A percentile compares a stretch with the other conserved stretches of the same genome.
These are phyloP conservation scores for Ips typographus DNA, from an alignment of 1,140 invertebrate species.

Conservation along the genomic window DNA sequence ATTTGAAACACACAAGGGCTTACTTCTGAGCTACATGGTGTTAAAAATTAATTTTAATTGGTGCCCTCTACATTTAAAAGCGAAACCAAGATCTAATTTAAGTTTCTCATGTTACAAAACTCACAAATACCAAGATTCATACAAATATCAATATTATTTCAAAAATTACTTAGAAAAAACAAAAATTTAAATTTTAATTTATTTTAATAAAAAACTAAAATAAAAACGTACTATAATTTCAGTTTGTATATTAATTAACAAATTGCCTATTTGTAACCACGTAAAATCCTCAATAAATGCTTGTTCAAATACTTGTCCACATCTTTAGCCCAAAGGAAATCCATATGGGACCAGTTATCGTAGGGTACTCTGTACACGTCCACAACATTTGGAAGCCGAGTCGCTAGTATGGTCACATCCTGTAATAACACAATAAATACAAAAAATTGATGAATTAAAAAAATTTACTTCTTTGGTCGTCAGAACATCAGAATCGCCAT, in stretches of 20 bases:
- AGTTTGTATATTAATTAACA: conserved; percentile 1
- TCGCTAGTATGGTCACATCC: conserved; percentile 25
- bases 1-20: too few species aligned
- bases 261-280: background rate
- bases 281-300: conserved; percentile 24
- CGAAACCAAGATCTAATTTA: too few species aligned
- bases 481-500: conserved; percentile 54
- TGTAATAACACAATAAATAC: conserved; percentile 5
- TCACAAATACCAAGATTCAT: too few species aligned
- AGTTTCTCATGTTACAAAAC: too few species aligned
- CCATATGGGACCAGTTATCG: conserved; percentile 47
- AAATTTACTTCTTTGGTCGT: conserved; percentile 26
- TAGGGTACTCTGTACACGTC: conserved; percentile 44
- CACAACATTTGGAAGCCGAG: conserved; percentile 33
- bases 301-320: conserved; percentile 33
- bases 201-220: too few species aligned
- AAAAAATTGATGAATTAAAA: background rate
- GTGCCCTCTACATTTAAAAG: too few species aligned
- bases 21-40: too few species aligned
- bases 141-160: too few species aligned
- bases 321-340: conserved; percentile 49
- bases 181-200: too few species aligned
- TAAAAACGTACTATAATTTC: too few species aligned
- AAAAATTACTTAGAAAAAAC: too few species aligned
- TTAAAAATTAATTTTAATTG: too few species aligned